Evolutionary conservation across 1,140 invertebrate species (phyloP).

Genomic region (Drosophila mayri): DNA sequence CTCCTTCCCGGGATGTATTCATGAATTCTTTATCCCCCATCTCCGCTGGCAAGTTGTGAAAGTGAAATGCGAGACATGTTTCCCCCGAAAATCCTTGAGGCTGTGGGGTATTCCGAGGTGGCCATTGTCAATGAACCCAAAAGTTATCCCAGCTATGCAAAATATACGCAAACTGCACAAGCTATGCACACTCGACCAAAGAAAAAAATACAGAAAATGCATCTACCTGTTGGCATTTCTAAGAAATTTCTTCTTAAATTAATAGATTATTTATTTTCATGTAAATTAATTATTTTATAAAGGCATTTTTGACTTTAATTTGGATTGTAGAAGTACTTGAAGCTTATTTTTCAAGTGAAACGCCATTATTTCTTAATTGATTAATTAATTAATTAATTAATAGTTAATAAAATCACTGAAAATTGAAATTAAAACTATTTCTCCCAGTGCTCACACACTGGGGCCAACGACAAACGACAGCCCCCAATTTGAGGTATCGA

Average conservation of each 20-base stretch:
- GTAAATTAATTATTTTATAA: background rate
- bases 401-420: background rate
- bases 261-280: background rate
- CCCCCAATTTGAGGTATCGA: slow-evolving; percentile 38
- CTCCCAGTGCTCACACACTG: slow-evolving; percentile 15
- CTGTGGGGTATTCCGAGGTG: slow-evolving; percentile 19
- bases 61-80: slow-evolving; percentile 68
- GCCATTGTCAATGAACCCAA: slow-evolving; percentile 51
- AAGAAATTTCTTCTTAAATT: no score
- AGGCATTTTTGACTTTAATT: background rate
- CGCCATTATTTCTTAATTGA: no score
- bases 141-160: slow-evolving; percentile 44
- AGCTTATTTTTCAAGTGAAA: background rate
- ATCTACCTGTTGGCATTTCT: no score
- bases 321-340: background rate
- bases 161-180: slow-evolving; percentile 30
- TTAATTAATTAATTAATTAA: no score
- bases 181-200: slow-evolving; percentile 10
- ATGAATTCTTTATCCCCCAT: slow-evolving; percentile 73
- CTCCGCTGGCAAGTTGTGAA: slow-evolving; percentile 69
- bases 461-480: slow-evolving; percentile 1
- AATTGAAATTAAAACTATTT: background rate
- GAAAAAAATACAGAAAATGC: no score
- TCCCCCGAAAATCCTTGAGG: slow-evolving; percentile 39
- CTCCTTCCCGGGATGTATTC: slow-evolving; percentile 44